Evolutionary conservation across 2,797 vertebrate species (phyloP).

Genomic region (Chrysolophus pictus): DNA sequence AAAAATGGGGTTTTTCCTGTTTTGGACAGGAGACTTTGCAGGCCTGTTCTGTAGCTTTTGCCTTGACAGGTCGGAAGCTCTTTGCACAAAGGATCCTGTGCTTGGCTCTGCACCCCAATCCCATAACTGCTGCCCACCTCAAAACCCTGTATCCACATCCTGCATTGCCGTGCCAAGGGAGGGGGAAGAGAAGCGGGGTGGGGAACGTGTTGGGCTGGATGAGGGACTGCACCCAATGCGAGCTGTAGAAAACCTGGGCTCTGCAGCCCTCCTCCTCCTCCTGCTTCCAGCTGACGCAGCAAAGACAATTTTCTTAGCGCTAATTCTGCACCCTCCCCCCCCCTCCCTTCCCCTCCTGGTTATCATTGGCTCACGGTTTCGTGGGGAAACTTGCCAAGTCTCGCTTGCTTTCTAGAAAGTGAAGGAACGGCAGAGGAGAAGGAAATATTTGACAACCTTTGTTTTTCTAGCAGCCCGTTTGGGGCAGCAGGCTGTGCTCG

Average conservation of each 20-base stretch:
- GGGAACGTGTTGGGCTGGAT: neutral
- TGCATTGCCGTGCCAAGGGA: neutral
- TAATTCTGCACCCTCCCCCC: neutral
- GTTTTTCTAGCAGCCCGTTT: conserved; percentile 74
- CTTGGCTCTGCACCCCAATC: neutral
- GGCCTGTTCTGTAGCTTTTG: conserved; percentile 63
- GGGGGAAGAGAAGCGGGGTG: neutral
- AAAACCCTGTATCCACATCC: neutral
- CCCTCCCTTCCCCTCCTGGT: conserved; percentile 37
- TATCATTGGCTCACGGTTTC: conserved; percentile 69
- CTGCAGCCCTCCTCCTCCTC: conserved; percentile 28
- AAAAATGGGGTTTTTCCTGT: conserved; percentile 67
- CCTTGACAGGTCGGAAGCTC: neutral
- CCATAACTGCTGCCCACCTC: neutral
- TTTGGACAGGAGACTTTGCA: conserved; percentile 9
- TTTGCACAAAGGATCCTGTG: neutral
- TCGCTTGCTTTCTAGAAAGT: conserved; percentile 68
- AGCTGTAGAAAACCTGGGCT: conserved; percentile 44
- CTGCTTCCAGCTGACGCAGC: conserved; percentile 74
- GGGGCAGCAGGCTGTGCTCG: conserved; percentile 62
- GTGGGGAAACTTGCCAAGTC: conserved; percentile 58
- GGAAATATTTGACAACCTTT: conserved; percentile 68
- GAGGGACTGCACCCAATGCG: neutral
- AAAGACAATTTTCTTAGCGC: conserved; percentile 71
- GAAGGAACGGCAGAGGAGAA: conserved; percentile 38